These are phyloP conservation scores for Doryteuthis pealeii DNA, from an alignment of 1,140 invertebrate genomes.

Conservation along the genomic window DNA sequence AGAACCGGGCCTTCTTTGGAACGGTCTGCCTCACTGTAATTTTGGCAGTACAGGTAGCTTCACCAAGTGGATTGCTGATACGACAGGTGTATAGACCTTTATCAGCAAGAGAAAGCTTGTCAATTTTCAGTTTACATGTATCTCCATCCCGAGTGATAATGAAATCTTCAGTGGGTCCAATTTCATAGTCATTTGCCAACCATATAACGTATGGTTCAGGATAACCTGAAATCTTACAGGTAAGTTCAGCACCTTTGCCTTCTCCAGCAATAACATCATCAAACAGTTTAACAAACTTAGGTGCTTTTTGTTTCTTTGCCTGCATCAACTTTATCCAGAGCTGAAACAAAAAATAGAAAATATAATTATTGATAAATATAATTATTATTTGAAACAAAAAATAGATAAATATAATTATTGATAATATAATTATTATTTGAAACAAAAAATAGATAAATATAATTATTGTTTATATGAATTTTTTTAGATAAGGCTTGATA, in stretches of 20 bases:
- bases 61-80: constrained; percentile 49
- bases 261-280: constrained; percentile 47
- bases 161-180: constrained; percentile 35
- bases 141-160: constrained; percentile 39
- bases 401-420: too few relatives aligned
- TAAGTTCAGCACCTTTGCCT: constrained; percentile 45
- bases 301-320: constrained; percentile 43
- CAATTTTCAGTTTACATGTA: constrained; percentile 69
- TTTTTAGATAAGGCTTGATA: too few relatives aligned
- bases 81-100: constrained; percentile 68
- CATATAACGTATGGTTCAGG: constrained; percentile 45
- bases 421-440: too few relatives aligned
- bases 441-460: too few relatives aligned
- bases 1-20: not conserved
- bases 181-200: constrained; percentile 44
- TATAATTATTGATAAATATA: too few relatives aligned
- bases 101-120: constrained; percentile 63
- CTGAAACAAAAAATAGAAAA: constrained; percentile 35
- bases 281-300: constrained; percentile 48
- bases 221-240: constrained; percentile 46
- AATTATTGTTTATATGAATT: too few relatives aligned
- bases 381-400: too few relatives aligned
- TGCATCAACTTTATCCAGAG: constrained; percentile 33
- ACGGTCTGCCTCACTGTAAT: constrained; percentile 37
- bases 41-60: constrained; percentile 44